Conservation (phyloP, 64 coral and sea anemone genomes). For the Exaiptasia diaphana region DNA sequence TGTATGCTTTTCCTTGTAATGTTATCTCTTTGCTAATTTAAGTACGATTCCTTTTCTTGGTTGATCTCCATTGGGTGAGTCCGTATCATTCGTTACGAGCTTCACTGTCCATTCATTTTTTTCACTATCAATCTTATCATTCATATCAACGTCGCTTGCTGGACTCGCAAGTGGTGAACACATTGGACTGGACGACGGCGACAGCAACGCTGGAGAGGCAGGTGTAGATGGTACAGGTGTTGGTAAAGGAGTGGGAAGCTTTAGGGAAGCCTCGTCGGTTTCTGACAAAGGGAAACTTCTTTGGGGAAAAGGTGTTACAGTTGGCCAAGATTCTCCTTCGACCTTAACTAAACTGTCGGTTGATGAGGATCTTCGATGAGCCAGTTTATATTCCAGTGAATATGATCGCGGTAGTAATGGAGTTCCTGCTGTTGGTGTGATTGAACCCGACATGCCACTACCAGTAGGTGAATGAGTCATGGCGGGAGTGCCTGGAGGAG, state of each 20-base stretch:
- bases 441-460: not conserved
- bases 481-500: conserved; percentile 55
- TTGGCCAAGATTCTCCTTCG: conserved; percentile 67
- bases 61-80: conserved; percentile 30
- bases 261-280: conserved; percentile 61
- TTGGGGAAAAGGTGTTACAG: conserved; percentile 67
- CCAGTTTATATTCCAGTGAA: conserved; percentile 53
- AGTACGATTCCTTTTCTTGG: conserved; percentile 93
- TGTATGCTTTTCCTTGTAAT: not conserved
- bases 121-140: conserved; percentile 41
- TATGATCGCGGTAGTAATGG: conserved; percentile 38
- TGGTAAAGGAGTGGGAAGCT: conserved; percentile 75
- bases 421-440: not conserved
- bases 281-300: conserved; percentile 90
- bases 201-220: conserved; percentile 58
- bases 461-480: conserved; percentile 17
- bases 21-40: conserved; percentile 95
- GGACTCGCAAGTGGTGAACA: conserved; percentile 89
- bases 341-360: conserved; percentile 63
- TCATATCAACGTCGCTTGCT: conserved; percentile 54
- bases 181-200: conserved; percentile 75
- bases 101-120: conserved; percentile 97
- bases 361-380: conserved; percentile 74
- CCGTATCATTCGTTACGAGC: conserved; percentile 64
- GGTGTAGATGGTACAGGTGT: conserved; percentile 77